Percentiles rank a stretch among this genome's conserved stretches.
phyloP scores from a whole-genome alignment of 2,888 invertebrate genomes.

The Eueremaeus valkanovi region DNA sequence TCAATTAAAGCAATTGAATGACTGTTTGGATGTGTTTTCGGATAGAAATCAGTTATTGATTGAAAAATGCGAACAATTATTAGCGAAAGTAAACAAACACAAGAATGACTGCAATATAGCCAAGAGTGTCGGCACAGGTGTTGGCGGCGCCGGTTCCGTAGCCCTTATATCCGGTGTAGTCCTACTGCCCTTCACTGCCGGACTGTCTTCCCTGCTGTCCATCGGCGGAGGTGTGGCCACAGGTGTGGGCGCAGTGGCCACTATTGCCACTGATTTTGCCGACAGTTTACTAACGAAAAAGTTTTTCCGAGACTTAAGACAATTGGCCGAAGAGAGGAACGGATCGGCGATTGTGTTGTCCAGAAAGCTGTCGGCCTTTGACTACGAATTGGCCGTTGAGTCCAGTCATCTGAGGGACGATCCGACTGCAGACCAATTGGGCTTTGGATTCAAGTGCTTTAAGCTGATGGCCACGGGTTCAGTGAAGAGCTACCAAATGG shows the following conservation, averaged over 20 bases:
- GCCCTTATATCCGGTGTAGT: not conserved
- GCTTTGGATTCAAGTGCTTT: not conserved
- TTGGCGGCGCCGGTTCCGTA: not conserved
- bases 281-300: not conserved
- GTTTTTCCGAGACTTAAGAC: not conserved
- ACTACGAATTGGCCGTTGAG: not conserved
- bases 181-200: not conserved
- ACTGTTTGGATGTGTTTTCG: not conserved
- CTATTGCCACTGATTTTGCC: not conserved
- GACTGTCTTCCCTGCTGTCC: not conserved
- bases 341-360: not conserved
- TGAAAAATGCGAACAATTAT: not conserved
- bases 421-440: not conserved
- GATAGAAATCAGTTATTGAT: not conserved
- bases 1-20: not conserved
- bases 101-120: not conserved
- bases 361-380: not conserved
- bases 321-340: not conserved
- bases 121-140: slow-evolving; percentile 6
- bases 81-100: not conserved
- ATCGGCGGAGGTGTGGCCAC: not conserved
- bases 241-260: not conserved
- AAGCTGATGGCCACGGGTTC: not conserved
- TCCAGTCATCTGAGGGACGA: too few relatives aligned
- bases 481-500: not conserved